Conservation (phyloP, 2,113 vertebrate genomes). For the Oxyura jamaicensis region DNA sequence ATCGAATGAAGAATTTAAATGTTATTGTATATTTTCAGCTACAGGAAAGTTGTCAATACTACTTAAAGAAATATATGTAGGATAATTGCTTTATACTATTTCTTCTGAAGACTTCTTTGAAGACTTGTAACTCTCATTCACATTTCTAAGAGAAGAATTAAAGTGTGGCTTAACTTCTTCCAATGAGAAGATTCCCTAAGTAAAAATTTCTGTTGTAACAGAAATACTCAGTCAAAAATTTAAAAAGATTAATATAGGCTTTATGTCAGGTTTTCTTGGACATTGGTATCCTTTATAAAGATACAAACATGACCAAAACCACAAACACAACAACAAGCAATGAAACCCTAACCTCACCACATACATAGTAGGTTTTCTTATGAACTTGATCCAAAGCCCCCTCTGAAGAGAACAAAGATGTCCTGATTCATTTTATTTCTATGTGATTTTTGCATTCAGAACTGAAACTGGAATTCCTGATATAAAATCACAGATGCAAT, state of each 20-base stretch:
- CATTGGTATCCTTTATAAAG: not conserved
- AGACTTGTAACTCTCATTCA: not conserved
- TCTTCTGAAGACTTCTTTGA: not conserved
- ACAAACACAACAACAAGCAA: not conserved
- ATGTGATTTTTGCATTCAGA: not conserved
- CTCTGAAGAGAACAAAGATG: not conserved
- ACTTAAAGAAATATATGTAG: not conserved
- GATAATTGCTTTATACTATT: not conserved
- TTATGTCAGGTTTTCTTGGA: not conserved
- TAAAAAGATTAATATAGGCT: not conserved
- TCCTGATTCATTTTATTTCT: not conserved
- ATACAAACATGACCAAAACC: not conserved
- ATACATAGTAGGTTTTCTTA: not conserved
- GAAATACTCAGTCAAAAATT: not conserved
- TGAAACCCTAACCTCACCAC: not conserved
- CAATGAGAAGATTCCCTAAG: not conserved
- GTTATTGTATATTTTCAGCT: not conserved
- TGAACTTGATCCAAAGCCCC: not conserved
- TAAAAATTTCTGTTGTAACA: not conserved
- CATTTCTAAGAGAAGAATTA: not conserved
- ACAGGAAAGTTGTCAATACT: not conserved
- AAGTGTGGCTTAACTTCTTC: not conserved
- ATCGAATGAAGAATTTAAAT: not conserved
- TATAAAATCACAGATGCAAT: too few relatives aligned
- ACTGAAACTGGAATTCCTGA: not conserved